Evolutionary conservation across 2,888 invertebrate genomes (phyloP).

Genomic region (Schizaphis graminum): DNA sequence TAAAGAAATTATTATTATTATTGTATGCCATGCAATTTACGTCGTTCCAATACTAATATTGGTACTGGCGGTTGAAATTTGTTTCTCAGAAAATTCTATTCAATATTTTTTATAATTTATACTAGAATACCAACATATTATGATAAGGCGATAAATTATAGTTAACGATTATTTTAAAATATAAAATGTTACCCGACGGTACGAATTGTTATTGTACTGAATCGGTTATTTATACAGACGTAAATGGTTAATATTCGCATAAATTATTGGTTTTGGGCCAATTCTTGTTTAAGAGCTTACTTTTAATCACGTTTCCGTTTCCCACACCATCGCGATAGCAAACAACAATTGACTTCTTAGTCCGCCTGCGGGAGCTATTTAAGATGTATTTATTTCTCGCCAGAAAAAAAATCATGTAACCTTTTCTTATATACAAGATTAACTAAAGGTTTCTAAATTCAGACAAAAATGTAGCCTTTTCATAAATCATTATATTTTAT

Average conservation of each 20-base stretch:
- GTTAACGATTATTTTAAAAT: background rate
- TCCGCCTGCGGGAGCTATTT: slow-evolving; percentile 12
- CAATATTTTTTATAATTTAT: background rate
- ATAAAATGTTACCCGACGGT: background rate
- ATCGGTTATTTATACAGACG: background rate
- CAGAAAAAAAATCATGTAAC: background rate
- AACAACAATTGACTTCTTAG: slow-evolving; percentile 37
- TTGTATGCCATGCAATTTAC: background rate
- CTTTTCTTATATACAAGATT: background rate
- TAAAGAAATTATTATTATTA: background rate
- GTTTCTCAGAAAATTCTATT: background rate
- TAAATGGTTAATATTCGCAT: background rate
- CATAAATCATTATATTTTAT: slow-evolving; percentile 37
- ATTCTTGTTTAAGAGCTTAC: slow-evolving; percentile 9
- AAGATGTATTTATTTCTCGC: slow-evolving; percentile 31
- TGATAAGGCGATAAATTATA: background rate
- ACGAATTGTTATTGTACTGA: background rate
- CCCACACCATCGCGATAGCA: background rate
- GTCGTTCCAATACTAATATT: background rate
- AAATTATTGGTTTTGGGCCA: background rate
- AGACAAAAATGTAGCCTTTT: background rate
- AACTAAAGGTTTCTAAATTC: slow-evolving; percentile 6
- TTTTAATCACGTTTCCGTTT: slow-evolving; percentile 36
- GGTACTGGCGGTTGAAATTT: background rate
- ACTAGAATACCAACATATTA: background rate